A percentile compares a stretch with the other conserved stretches of the same genome.
Evolutionary conservation across 2,888 invertebrate species (phyloP).

Genomic region (Crocallis elinguaria): DNA sequence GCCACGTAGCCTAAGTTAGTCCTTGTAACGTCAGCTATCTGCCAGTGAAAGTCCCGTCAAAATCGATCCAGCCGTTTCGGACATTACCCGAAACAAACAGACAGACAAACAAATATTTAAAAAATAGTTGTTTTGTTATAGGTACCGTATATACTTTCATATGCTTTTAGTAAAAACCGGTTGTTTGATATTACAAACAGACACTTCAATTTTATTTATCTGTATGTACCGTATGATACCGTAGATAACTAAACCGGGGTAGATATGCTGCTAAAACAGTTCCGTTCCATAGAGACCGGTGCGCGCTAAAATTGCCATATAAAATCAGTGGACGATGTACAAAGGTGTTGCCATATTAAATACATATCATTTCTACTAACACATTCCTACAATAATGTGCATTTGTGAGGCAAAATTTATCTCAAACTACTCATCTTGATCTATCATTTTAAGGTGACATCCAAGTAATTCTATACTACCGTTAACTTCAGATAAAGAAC

Average conservation of each 20-base stretch:
- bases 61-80: no score
- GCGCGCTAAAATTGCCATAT: slow-evolving; percentile 11
- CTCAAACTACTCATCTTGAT: slow-evolving; percentile 19
- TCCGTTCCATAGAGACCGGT: slow-evolving; percentile 1
- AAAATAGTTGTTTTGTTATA: no score
- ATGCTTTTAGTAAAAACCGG: no score
- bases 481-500: background rate
- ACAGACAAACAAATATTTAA: no score
- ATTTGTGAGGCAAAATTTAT: slow-evolving; percentile 37
- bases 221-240: no score
- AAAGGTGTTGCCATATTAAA: slow-evolving; percentile 74
- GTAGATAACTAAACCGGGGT: background rate
- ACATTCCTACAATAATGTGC: slow-evolving; percentile 60
- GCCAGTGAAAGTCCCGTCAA: no score
- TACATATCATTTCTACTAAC: slow-evolving; percentile 77
- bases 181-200: no score
- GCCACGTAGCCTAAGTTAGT: no score
- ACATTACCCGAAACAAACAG: no score
- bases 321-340: slow-evolving; percentile 47
- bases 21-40: no score
- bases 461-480: background rate
- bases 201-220: no score
- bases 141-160: no score
- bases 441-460: background rate
- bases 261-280: background rate